Percentiles rank a stretch among this genome's conserved stretches.
Conservation (phyloP, 2,888 invertebrate species). For the Halictus ligatus region DNA sequence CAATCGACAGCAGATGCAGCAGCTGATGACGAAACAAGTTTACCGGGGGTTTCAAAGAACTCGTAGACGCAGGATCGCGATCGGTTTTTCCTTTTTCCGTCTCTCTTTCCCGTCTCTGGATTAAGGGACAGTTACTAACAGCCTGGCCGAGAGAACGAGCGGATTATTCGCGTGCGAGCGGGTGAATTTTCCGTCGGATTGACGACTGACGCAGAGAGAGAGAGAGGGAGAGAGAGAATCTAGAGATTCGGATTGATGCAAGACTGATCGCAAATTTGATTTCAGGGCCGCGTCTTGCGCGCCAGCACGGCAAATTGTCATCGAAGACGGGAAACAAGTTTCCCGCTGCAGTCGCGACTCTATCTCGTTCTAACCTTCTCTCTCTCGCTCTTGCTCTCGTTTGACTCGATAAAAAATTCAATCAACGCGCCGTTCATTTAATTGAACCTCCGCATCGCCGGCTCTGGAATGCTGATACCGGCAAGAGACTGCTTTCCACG, state of each 20-base stretch:
- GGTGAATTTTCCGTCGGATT: slow-evolving; percentile 55
- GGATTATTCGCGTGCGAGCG: slow-evolving; percentile 59
- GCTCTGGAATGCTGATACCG: slow-evolving; percentile 1
- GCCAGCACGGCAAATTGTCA: slow-evolving; percentile 43
- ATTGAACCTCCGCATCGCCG: slow-evolving; percentile 16
- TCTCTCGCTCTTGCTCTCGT: neutral
- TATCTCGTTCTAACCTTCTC: neutral
- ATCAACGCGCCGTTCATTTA: slow-evolving; percentile 33
- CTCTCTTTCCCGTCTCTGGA: slow-evolving; percentile 53
- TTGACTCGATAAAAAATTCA: slow-evolving; percentile 22
- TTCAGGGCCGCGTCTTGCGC: slow-evolving; percentile 9
- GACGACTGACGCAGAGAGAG: neutral
- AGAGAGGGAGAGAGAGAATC: neutral
- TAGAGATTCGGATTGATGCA: slow-evolving; percentile 12
- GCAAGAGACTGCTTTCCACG: neutral
- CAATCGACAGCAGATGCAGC: slow-evolving; percentile 66
- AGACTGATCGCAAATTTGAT: slow-evolving; percentile 50
- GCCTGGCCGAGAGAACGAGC: slow-evolving; percentile 36
- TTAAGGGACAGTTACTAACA: slow-evolving; percentile 62
- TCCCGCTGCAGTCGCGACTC: neutral
- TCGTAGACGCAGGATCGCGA: slow-evolving; percentile 29
- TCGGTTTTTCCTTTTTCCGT: slow-evolving; percentile 14
- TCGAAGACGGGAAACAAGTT: slow-evolving; percentile 38
- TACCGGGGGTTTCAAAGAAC: slow-evolving; percentile 62
- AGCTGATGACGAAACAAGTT: slow-evolving; percentile 69